These are phyloP conservation scores for Cerceris rybyensis DNA, from an alignment of 2,888 invertebrate genomes.

Conservation along the genomic window DNA sequence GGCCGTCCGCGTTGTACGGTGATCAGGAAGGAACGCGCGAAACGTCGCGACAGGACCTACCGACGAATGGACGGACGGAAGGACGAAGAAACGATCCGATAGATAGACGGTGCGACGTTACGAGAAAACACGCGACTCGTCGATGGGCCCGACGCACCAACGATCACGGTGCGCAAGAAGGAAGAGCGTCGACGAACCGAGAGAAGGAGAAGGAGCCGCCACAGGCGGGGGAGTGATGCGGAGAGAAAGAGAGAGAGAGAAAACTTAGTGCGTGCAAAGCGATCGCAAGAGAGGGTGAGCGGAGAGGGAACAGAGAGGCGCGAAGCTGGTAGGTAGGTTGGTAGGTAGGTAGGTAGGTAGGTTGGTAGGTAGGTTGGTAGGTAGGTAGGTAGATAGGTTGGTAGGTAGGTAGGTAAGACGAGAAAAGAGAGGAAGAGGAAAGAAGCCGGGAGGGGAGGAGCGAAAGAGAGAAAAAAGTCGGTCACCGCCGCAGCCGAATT, in stretches of 20 bases:
- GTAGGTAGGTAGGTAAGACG: not conserved
- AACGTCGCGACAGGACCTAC: conserved; percentile 2
- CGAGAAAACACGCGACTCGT: not conserved
- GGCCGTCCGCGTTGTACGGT: conserved; percentile 9
- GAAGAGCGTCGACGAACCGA: not conserved
- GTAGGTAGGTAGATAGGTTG: not conserved
- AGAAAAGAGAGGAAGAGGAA: not conserved
- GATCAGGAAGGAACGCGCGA: conserved; percentile 17
- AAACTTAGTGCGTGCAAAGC: not conserved
- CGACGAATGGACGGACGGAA: not conserved
- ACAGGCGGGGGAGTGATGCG: not conserved
- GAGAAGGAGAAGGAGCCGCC: conserved; percentile 4
- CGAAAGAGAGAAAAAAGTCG: conserved; percentile 63
- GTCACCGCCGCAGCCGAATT: conserved; percentile 70
- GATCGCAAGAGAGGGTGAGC: not conserved
- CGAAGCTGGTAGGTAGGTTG: not conserved
- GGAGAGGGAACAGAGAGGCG: conserved; percentile 2
- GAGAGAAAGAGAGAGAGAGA: not conserved
- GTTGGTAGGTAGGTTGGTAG: not conserved
- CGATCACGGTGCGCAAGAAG: too few species aligned
- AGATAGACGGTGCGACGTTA: not conserved
- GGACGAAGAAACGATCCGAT: not conserved
- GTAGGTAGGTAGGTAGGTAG: not conserved
- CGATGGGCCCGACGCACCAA: not conserved
- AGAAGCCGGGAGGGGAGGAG: conserved; percentile 22